These are phyloP conservation scores for Saccostrea cuccullata DNA, from an alignment of 1,140 invertebrate genomes.

Conservation along the genomic window DNA sequence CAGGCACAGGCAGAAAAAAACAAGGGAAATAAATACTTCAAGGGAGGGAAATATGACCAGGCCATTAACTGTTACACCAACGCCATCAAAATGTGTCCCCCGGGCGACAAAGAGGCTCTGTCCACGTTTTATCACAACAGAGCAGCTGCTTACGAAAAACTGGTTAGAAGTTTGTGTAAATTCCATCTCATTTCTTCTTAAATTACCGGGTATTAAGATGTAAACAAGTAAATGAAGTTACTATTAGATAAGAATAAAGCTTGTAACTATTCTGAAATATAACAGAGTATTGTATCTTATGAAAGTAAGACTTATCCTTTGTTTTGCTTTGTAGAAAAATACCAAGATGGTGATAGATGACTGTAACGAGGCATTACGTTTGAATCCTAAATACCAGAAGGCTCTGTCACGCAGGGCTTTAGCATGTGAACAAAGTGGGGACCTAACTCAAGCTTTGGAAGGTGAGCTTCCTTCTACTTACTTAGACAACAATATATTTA, in stretches of 20 bases:
- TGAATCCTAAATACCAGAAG: conserved; percentile 93
- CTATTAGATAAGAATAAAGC: too few species aligned
- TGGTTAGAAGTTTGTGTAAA: conserved; percentile 80
- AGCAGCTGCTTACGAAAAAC: conserved; percentile 95
- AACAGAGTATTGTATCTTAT: background rate
- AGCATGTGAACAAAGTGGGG: conserved; percentile 88
- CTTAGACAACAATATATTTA: too few species aligned
- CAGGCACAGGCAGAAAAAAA: conserved; percentile 88
- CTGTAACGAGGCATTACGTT: conserved; percentile 90
- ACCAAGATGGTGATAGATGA: conserved; percentile 91
- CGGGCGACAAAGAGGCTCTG: conserved; percentile 85
- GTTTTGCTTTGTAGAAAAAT: conserved; percentile 83
- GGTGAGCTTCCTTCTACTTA: conserved; percentile 62
- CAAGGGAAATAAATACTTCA: conserved; percentile 93
- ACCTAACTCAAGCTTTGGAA: conserved; percentile 90
- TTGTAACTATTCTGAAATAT: too few species aligned
- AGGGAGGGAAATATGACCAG: conserved; percentile 90
- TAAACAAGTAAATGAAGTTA: too few species aligned
- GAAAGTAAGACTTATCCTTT: background rate
- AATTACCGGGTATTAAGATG: too few species aligned
- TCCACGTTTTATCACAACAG: conserved; percentile 97
- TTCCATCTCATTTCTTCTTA: too few species aligned
- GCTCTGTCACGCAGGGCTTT: conserved; percentile 90
- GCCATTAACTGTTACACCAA: conserved; percentile 92
- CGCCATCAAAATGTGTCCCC: conserved; percentile 90